Evolutionary conservation across 2,888 invertebrate genomes (phyloP).

Genomic region (Monopis laevigella): DNA sequence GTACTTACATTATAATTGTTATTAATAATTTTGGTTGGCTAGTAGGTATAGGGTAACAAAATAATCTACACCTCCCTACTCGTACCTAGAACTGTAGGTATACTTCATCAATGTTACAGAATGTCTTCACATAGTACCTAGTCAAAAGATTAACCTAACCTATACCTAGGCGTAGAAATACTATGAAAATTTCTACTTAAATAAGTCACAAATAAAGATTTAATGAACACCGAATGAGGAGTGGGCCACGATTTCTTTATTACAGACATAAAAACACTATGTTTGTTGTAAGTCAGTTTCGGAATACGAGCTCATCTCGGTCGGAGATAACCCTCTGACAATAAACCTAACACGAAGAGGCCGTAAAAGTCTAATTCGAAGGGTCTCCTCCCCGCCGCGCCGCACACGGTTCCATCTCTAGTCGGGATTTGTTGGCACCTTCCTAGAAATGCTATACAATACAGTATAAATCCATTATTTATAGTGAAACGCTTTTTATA

Average conservation of each 20-base stretch:
- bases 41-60: no score
- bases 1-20: no score
- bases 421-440: constrained; percentile 12
- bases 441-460: constrained; percentile 10
- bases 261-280: constrained; percentile 46
- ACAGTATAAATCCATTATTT: constrained; percentile 10
- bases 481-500: constrained; percentile 9
- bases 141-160: no score
- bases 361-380: constrained; percentile 62
- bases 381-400: constrained; percentile 28
- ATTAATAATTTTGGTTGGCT: no score
- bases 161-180: no score
- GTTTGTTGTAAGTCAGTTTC: constrained; percentile 60
- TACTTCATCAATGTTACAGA: no score
- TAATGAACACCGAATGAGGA: constrained; percentile 11
- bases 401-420: constrained; percentile 13
- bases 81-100: no score
- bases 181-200: neutral
- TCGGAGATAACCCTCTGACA: constrained; percentile 56
- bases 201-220: constrained; percentile 1
- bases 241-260: constrained; percentile 29
- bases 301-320: constrained; percentile 61
- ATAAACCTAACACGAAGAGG: constrained; percentile 65
- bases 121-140: no score
- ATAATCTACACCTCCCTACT: no score